Conservation (phyloP, 2,888 invertebrate species). For the Mellilla xanthometata region DNA sequence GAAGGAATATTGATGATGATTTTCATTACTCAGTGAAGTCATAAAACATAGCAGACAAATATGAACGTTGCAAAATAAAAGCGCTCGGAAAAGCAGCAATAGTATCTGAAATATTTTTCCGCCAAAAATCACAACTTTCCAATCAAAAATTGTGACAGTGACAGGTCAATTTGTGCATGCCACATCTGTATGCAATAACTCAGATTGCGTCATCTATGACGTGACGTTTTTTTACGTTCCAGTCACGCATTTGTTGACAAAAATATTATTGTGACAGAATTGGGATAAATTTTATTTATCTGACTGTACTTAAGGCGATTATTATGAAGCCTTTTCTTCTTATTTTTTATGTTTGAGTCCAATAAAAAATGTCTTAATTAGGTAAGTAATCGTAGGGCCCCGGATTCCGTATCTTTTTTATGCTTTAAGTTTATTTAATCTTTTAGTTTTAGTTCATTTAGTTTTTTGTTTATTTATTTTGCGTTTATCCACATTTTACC, state of each 20-base stretch:
- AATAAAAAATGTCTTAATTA: too few relatives aligned
- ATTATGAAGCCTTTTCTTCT: too few relatives aligned
- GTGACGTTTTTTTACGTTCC: not conserved
- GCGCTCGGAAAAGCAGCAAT: not conserved
- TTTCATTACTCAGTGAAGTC: too few relatives aligned
- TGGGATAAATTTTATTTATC: not conserved
- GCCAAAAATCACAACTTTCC: not conserved
- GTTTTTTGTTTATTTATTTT: too few relatives aligned
- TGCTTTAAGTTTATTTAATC: too few relatives aligned
- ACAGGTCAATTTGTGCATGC: slow-evolving; percentile 1
- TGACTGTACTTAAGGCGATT: not conserved
- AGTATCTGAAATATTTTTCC: not conserved
- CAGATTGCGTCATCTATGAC: not conserved
- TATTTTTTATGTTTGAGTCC: too few relatives aligned
- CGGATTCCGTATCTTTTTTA: too few relatives aligned
- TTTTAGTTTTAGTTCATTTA: too few relatives aligned
- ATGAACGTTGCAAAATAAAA: not conserved
- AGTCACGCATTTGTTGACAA: not conserved
- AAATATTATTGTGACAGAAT: slow-evolving; percentile 1
- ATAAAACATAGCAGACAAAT: not conserved
- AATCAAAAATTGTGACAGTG: slow-evolving; percentile 2
- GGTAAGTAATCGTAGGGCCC: too few relatives aligned
- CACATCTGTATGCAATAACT: slow-evolving; percentile 4
- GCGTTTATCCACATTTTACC: too few relatives aligned
- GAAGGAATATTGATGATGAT: too few relatives aligned